Base-by-base conservation (phyloP, 2,888 invertebrate genomes). In the Epistrophe eligans region DNA sequence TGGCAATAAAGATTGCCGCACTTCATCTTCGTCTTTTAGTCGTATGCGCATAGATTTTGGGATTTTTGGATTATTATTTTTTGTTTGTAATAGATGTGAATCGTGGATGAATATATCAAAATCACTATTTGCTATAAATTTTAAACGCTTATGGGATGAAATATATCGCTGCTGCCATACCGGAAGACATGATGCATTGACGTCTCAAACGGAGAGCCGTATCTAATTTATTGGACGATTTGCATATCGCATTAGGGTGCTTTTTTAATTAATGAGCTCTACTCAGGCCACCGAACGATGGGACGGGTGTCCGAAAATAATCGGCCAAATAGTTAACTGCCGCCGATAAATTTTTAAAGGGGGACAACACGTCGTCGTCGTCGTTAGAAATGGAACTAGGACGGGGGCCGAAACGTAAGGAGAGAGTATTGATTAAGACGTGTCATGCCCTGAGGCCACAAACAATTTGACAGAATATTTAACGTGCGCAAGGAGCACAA, bases 191-290 rank as follows among this genome's bases (percentile, higher is more conserved):
- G 58, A 73, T 58, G 70, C 64, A 79, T 70, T 73, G 77, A 70
- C 70, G 32, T 79, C 24, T 64, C 77, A 50, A 50, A 50, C 48
- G 72, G 60, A 28, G 52, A 85, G 73, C 67, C 57, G 64, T 64
- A 64, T 82, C 73, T 74, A 77, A 85, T 85, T 85, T 81, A 85
- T 81, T 81, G 81, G 67, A 55, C 81, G 73, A 85, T 81, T 84
- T 85, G 82, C 77, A 74, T 82, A 85, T 85, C 85, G 82, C 85
- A 85, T 85, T 85, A 85, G 85, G 82, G 82, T 85, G 85, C 77
- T 70, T 85, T 82, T 85, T 85, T 77, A 85, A 85, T 85, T 82
- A 85, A 85, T 85, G 85, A 85, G 85, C 82, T 66, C 71, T 19
- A 57, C 74, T 74, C 82, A 85, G 85, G 85, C 82, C 82, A 82